phyloP scores from a whole-genome alignment of 92 coral and sea anemone genomes.

The Palythoa heliodiscus region DNA sequence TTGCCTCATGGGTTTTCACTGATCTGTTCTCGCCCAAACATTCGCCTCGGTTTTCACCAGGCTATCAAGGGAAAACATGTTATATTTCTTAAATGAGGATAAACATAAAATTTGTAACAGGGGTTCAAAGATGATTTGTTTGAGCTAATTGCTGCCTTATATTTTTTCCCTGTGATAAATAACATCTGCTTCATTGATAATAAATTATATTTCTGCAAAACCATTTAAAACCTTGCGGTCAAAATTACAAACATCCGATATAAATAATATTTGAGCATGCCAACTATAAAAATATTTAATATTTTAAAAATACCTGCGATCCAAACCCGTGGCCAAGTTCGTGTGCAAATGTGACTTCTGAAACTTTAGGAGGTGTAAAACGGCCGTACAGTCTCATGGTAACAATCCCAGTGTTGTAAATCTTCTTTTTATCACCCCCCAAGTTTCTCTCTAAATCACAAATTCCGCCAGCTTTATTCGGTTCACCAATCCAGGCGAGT shows the following conservation, averaged over 20 bases:
- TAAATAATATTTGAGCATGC: background rate
- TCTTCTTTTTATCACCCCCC: slow-evolving; percentile 60
- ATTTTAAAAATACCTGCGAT: slow-evolving; percentile 65
- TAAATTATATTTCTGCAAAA: no score
- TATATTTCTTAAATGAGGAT: no score
- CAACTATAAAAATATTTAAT: background rate
- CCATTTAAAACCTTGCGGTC: background rate
- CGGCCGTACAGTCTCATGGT: slow-evolving; percentile 83
- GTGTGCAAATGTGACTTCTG: slow-evolving; percentile 96
- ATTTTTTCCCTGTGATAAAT: no score
- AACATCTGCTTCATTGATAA: no score
- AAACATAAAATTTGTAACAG: no score
- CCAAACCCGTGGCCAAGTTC: slow-evolving; percentile 99
- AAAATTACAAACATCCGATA: background rate
- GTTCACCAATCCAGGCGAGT: slow-evolving; percentile 92
- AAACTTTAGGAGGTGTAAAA: slow-evolving; percentile 89
- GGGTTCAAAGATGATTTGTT: no score
- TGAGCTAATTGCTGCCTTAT: no score
- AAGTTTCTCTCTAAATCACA: slow-evolving; percentile 57
- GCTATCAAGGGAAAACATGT: no score
- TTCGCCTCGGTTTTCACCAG: no score
- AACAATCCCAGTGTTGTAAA: slow-evolving; percentile 91
- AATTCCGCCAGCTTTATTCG: slow-evolving; percentile 79
- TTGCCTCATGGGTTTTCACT: no score
- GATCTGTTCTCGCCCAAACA: no score